Evolutionary conservation across 2,888 invertebrate species (phyloP), one percentile per base, ranked within the genome.

Genomic region (Nymphalis urticae): DNA sequence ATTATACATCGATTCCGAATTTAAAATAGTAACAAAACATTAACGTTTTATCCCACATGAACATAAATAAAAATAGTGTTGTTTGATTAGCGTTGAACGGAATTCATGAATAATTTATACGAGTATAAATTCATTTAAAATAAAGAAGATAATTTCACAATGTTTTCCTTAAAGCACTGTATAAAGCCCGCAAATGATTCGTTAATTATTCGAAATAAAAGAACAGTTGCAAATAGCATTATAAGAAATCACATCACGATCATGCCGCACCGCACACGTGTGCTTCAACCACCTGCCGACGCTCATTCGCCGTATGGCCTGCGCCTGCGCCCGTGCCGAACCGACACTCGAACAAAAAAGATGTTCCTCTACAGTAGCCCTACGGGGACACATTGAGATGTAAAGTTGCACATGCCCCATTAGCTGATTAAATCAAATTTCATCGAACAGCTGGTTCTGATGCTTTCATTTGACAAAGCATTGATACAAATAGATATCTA

Each of bases 391-490:
- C 60, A 75, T 70, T 71, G 72, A 75, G 72, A 73, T 61, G 72
- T 71, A 66, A 67, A 69, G 66, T 67, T 83, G 79, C 83, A 85
- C 80, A 81, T 86, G 85, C 84, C 84, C 87, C 87, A 88, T 89
- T 89, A 86, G 82, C 77, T 80, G 83, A 80, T 80, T 82, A 88
- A 85, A 87, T 89, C 88, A 85, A 85, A 88, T 89, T 88, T 83
- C 88, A 85, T 83, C 82, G 85, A 85, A 87, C 90, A 91, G 86
- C 89, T 91, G 90, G 82, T 82, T 79, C 76, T 76, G 75, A 76
- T 75, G 77, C 76, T 79, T 73, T 73, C 78, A 80, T 81, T 80
- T 81, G 81, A 85, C 83, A 85, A 85, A 83, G 78, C 79, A 76
- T 79, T 80, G 80, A 19, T 59, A 65, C 36, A 32, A 32, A 65